Conservation (phyloP, 1,140 invertebrate species). For the Heliconius nattereri region DNA sequence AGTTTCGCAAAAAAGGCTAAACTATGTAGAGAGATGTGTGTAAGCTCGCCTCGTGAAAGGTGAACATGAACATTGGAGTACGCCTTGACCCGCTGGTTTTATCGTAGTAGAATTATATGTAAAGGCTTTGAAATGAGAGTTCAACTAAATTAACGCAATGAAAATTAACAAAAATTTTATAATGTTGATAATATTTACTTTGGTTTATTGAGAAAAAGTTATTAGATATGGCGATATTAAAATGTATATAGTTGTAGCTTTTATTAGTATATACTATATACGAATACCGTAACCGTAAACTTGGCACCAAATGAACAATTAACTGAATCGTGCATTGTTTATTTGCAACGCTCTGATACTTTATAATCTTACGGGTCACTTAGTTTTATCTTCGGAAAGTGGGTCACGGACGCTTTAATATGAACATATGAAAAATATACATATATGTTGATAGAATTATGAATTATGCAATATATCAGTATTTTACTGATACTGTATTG, state of each 20-base stretch:
- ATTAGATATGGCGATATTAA: background rate
- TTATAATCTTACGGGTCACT: constrained; percentile 33
- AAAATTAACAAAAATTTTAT: background rate
- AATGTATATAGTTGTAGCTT: background rate
- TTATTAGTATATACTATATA: constrained; percentile 41
- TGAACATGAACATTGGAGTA: constrained; percentile 26
- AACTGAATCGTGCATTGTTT: constrained; percentile 34
- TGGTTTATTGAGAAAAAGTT: background rate
- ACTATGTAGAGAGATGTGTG: constrained; percentile 36
- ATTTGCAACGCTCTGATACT: constrained; percentile 26
- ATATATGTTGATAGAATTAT: background rate
- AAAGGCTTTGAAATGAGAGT: background rate
- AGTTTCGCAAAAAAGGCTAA: constrained; percentile 32
- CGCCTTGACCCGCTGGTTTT: constrained; percentile 37
- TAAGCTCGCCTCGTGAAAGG: constrained; percentile 30
- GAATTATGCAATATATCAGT: background rate
- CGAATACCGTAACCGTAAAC: constrained; percentile 36
- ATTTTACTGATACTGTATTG: background rate
- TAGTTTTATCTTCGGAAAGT: constrained; percentile 26
- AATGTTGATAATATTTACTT: no score
- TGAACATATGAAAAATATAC: background rate
- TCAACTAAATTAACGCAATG: constrained; percentile 1
- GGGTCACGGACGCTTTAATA: constrained; percentile 27
- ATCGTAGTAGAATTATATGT: constrained; percentile 17
- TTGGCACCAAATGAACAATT: constrained; percentile 40